Percentiles rank a stretch among this genome's conserved stretches.
These are phyloP conservation scores for Oncorhynchus mykiss DNA, from an alignment of 2,113 vertebrate genomes.

Conservation along the genomic window DNA sequence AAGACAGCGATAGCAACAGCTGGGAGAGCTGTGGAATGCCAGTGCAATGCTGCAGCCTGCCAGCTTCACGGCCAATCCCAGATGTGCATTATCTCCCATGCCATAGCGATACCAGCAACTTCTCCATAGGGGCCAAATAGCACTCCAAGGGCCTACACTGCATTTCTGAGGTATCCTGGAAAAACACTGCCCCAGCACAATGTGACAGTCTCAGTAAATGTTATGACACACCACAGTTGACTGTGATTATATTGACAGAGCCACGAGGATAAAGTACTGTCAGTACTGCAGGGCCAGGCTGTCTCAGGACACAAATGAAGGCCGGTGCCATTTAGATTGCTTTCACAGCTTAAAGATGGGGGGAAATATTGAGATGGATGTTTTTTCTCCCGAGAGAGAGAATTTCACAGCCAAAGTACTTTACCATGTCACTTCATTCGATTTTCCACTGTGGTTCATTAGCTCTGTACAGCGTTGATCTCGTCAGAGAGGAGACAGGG, in stretches of 20 bases:
- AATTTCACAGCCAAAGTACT: too few species aligned
- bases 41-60: slow-evolving; percentile 5
- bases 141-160: neutral
- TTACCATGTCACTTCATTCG: too few species aligned
- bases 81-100: slow-evolving; percentile 11
- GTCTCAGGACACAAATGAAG: too few species aligned
- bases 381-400: too few species aligned
- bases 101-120: neutral
- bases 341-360: too few species aligned
- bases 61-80: slow-evolving; percentile 28
- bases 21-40: slow-evolving; percentile 18
- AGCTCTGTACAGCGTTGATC: too few species aligned
- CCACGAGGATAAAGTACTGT: neutral
- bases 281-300: neutral
- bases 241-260: neutral
- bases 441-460: too few species aligned
- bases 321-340: too few species aligned
- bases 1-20: slow-evolving; percentile 25
- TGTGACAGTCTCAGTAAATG: neutral
- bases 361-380: too few species aligned
- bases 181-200: neutral
- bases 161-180: neutral
- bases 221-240: neutral
- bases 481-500: neutral
- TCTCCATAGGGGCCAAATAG: neutral